These are phyloP conservation scores for Calephelis virginiensis DNA, from an alignment of 1,140 invertebrate species.

Conservation along the genomic window DNA sequence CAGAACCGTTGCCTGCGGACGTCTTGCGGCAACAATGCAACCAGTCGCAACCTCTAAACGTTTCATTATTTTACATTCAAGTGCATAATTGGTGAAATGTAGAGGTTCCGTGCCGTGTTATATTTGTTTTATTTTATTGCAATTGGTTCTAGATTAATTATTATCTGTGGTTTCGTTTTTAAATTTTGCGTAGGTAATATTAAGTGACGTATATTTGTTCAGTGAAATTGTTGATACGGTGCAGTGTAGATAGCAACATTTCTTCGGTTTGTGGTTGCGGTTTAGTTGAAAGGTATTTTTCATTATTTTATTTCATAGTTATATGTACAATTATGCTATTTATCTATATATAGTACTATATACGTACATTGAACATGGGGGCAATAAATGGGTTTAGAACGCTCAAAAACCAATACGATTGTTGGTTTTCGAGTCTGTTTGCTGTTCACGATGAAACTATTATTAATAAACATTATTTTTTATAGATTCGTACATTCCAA, in stretches of 20 bases:
- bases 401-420: too few species aligned
- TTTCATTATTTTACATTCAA: conserved; percentile 14
- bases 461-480: too few species aligned
- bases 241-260: conserved; percentile 45
- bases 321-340: not conserved
- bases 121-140: too few species aligned
- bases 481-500: not conserved
- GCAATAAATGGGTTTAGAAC: too few species aligned
- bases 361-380: too few species aligned
- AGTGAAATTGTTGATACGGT: conserved; percentile 45
- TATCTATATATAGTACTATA: too few species aligned
- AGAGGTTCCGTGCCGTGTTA: conserved; percentile 18
- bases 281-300: conserved; percentile 44
- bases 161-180: conserved; percentile 20
- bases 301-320: conserved; percentile 3
- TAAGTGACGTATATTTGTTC: conserved; percentile 48
- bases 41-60: conserved; percentile 35
- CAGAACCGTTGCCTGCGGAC: conserved; percentile 38
- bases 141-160: conserved; percentile 22
- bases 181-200: conserved; percentile 30
- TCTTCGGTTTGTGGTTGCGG: conserved; percentile 53
- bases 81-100: conserved; percentile 23
- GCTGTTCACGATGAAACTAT: too few species aligned
- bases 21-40: conserved; percentile 25
- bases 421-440: too few species aligned